Conservation (phyloP, 2,797 vertebrate genomes). For the Periophthalmus magnuspinnatus region DNA sequence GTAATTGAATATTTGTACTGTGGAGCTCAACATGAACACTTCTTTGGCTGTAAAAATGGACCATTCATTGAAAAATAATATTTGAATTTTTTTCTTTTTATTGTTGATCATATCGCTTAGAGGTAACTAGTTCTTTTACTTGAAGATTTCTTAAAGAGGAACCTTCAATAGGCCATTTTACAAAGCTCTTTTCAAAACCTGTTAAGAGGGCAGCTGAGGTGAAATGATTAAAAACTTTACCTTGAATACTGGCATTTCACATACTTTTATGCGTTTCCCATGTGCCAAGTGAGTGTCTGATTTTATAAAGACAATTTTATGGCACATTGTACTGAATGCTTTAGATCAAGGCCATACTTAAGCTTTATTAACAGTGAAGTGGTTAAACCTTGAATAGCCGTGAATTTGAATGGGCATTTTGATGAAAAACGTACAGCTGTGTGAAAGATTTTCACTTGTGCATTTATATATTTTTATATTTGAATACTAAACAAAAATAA, state of each 20-base stretch:
- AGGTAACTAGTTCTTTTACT: conserved; percentile 6
- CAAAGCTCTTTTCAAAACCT: conserved; percentile 17
- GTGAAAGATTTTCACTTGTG: conserved; percentile 1
- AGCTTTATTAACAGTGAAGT: conserved; percentile 6
- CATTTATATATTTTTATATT: not conserved
- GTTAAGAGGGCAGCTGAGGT: conserved; percentile 9
- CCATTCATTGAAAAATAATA: not conserved
- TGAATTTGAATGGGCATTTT: conserved; percentile 10
- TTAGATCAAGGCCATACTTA: conserved; percentile 13
- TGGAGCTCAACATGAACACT: conserved; percentile 1
- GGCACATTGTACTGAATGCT: conserved; percentile 15
- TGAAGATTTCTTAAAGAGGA: conserved; percentile 10
- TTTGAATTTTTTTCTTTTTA: conserved; percentile 7
- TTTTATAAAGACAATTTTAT: conserved; percentile 29
- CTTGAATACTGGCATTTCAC: conserved; percentile 31
- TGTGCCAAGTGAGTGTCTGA: conserved; percentile 8
- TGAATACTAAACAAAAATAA: not conserved
- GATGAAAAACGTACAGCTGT: not conserved
- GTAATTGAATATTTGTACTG: conserved; percentile 1
- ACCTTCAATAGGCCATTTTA: conserved; percentile 13
- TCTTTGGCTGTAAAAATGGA: not conserved
- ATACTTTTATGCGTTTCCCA: conserved; percentile 21
- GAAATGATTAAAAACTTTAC: conserved; percentile 30
- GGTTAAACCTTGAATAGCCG: conserved; percentile 18
- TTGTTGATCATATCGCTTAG: conserved; percentile 16